A percentile compares a stretch with the other conserved stretches of the same genome.
Evolutionary conservation across 2,113 vertebrate genomes (phyloP).

Genomic region (Sporophila hypoxantha): DNA sequence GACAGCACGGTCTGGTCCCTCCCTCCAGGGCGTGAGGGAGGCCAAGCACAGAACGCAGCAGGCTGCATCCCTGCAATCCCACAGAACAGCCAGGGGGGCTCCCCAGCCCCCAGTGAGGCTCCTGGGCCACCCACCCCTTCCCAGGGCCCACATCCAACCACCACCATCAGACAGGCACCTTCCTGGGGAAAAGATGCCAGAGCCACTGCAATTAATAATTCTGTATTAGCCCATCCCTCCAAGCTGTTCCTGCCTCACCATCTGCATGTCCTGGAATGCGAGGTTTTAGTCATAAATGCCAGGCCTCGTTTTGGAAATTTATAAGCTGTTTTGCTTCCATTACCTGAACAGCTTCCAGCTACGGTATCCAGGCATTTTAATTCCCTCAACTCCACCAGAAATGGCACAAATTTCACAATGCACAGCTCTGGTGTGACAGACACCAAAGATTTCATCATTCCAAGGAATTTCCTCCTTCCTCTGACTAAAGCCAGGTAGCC

Average conservation of each 20-base stretch:
- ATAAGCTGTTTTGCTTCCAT: conserved; percentile 35
- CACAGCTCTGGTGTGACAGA: accelerated
- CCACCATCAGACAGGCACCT: not conserved
- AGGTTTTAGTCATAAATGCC: conserved; percentile 63
- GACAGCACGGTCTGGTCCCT: accelerated
- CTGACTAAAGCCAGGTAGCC: not conserved
- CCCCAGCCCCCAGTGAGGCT: accelerated
- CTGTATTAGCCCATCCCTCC: conserved; percentile 39
- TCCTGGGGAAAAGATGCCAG: not conserved
- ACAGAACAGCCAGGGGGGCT: accelerated
- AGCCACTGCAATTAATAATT: conserved; percentile 22
- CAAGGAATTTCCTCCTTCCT: not conserved
- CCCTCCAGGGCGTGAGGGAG: accelerated
- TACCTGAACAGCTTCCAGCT: conserved; percentile 47
- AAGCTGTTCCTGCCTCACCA: conserved; percentile 56
- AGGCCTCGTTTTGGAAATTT: conserved; percentile 23
- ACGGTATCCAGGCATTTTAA: not conserved
- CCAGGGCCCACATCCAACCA: not conserved
- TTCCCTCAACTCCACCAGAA: not conserved
- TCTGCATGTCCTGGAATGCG: conserved; percentile 49
- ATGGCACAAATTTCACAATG: accelerated
- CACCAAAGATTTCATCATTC: accelerated
- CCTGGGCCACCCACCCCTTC: not conserved
- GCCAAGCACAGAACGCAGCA: accelerated
- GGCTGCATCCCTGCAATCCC: accelerated